Evolutionary conservation across 2,888 invertebrate species (phyloP).

Genomic region (Argynnis bischoffii): DNA sequence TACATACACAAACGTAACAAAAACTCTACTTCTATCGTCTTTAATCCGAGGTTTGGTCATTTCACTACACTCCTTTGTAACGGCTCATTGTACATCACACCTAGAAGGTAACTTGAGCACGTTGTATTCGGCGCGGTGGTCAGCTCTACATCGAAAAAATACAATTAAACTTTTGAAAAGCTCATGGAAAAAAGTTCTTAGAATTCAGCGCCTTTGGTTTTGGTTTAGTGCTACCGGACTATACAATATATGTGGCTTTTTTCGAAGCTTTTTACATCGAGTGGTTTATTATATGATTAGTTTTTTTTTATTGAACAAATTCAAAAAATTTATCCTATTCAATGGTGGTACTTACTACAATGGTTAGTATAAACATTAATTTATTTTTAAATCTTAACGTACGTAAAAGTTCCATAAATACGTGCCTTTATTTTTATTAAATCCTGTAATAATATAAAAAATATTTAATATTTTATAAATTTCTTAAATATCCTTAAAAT

Average conservation of each 20-base stretch:
- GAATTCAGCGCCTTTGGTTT: conserved; percentile 27
- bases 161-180: conserved; percentile 31
- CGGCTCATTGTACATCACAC: conserved; percentile 43
- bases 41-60: conserved; percentile 37
- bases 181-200: conserved; percentile 30
- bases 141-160: conserved; percentile 30
- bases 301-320: background rate
- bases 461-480: too few relatives aligned
- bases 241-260: background rate
- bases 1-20: conserved; percentile 24
- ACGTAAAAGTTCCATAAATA: too few relatives aligned
- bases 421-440: too few relatives aligned
- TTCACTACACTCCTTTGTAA: conserved; percentile 27
- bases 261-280: background rate
- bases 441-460: too few relatives aligned
- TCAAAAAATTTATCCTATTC: background rate
- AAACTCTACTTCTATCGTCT: conserved; percentile 7
- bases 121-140: conserved; percentile 15
- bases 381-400: too few relatives aligned
- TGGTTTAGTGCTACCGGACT: background rate
- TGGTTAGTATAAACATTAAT: too few relatives aligned
- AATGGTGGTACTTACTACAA: too few relatives aligned
- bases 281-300: conserved; percentile 11
- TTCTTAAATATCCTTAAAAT: too few relatives aligned
- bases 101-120: conserved; percentile 40